Conservation (phyloP, 2,113 vertebrate species). For the Pollachius pollachius region DNA sequence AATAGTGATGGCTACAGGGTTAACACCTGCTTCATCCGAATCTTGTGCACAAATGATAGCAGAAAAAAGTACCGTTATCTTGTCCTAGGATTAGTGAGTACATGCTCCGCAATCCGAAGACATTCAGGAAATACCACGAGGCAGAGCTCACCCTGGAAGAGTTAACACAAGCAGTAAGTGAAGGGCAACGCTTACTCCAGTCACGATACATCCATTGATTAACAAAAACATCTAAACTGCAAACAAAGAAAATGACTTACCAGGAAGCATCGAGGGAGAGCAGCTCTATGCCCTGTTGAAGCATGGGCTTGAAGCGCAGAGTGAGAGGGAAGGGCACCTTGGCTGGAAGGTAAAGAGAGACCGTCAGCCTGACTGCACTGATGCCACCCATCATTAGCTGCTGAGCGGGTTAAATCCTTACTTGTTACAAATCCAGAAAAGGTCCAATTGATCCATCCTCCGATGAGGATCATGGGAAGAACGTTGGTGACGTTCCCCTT, state of each 20-base stretch:
- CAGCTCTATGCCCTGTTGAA: conserved; percentile 96
- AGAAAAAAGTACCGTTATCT: conserved; percentile 86
- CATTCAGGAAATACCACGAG: conserved; percentile 98
- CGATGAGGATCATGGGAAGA: conserved; percentile 98
- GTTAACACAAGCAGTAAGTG: conserved; percentile 7
- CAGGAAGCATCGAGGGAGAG: conserved; percentile 97
- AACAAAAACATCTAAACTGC: neutral
- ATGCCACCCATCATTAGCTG: neutral
- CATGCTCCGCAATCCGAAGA: conserved; percentile 98
- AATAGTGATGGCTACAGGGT: too few species aligned
- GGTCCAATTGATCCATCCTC: conserved; percentile 99
- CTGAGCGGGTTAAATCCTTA: conserved; percentile 56
- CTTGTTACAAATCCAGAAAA: conserved; percentile 99
- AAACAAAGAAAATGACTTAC: conserved; percentile 70
- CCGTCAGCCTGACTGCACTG: neutral
- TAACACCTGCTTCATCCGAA: too few species aligned
- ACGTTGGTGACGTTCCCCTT: conserved; percentile 99
- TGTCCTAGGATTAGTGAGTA: conserved; percentile 97
- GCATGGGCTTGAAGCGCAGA: conserved; percentile 95
- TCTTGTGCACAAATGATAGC: neutral
- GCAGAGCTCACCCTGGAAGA: conserved; percentile 92
- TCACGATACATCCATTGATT: neutral
- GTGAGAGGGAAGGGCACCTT: conserved; percentile 97
- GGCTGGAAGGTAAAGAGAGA: conserved; percentile 69
- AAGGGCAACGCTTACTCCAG: neutral